Evolutionary conservation across 2,888 invertebrate species (phyloP).

Genomic region (Leucophenga maculata): DNA sequence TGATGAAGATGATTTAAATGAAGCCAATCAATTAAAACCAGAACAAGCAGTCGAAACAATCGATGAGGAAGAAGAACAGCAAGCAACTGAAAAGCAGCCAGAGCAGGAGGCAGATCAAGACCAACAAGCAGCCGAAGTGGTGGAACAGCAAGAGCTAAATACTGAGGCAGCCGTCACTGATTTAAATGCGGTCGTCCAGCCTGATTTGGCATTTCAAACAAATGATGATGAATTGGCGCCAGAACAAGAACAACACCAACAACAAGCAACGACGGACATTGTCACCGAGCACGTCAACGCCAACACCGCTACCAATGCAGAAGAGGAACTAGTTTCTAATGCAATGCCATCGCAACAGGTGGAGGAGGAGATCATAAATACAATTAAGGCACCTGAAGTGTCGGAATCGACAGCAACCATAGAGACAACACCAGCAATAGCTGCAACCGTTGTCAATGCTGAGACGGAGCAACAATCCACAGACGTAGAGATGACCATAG

Average conservation of each 20-base stretch:
- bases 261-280: constrained; percentile 13
- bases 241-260: constrained; percentile 26
- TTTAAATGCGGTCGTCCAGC: constrained; percentile 3
- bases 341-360: constrained; percentile 4
- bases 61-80: neutral
- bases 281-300: constrained; percentile 15
- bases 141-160: constrained; percentile 21
- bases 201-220: constrained; percentile 59
- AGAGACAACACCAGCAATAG: constrained; percentile 22
- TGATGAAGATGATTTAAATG: constrained; percentile 61
- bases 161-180: constrained; percentile 51
- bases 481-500: constrained; percentile 31
- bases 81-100: neutral
- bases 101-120: constrained; percentile 4
- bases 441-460: neutral
- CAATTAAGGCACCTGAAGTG: constrained; percentile 63
- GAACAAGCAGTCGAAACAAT: constrained; percentile 27
- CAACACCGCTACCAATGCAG: neutral
- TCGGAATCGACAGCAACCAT: constrained; percentile 51
- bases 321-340: constrained; percentile 15
- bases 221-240: constrained; percentile 66
- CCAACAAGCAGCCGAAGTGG: constrained; percentile 31
- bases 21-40: constrained; percentile 59
- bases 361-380: constrained; percentile 52
- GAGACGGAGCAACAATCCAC: constrained; percentile 2